These are phyloP conservation scores for Mamestra brassicae DNA, from an alignment of 2,888 invertebrate species.

Conservation along the genomic window DNA sequence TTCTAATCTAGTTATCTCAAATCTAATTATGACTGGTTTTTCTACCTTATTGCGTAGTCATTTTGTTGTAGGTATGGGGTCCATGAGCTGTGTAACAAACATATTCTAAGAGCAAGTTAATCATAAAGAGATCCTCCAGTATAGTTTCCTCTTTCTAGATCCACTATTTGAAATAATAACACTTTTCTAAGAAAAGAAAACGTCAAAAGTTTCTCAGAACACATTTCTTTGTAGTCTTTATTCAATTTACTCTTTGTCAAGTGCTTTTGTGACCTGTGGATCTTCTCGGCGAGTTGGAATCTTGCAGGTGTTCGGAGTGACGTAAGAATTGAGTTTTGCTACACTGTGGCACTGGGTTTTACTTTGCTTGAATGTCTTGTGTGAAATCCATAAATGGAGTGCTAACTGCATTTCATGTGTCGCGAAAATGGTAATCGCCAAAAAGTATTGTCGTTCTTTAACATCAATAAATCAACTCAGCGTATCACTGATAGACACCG, in stretches of 20 bases:
- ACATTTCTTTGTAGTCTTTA: conserved; percentile 55
- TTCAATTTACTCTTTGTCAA: conserved; percentile 52
- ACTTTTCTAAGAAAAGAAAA: conserved; percentile 4
- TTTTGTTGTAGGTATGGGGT: too few relatives aligned
- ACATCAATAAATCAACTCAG: neutral
- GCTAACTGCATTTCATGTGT: neutral
- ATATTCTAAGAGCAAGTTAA: neutral
- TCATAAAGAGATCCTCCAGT: conserved; percentile 8
- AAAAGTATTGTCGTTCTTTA: neutral
- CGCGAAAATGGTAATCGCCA: neutral
- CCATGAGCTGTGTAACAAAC: neutral
- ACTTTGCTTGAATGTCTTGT: neutral
- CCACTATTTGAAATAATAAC: conserved; percentile 34
- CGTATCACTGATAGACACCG: neutral
- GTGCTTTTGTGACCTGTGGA: conserved; percentile 39
- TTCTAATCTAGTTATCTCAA: conserved; percentile 12
- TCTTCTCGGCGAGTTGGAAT: conserved; percentile 7
- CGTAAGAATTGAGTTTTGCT: conserved; percentile 2
- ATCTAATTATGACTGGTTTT: neutral
- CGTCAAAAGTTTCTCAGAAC: conserved; percentile 51
- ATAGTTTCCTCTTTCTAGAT: conserved; percentile 21
- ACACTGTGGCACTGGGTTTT: neutral
- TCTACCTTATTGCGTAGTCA: neutral
- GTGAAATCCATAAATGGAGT: neutral
- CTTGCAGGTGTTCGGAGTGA: conserved; percentile 22